A percentile compares a stretch with the other conserved stretches of the same genome.
Evolutionary conservation across 1,140 invertebrate species (phyloP).

Genomic region (Aphis gossypii): DNA sequence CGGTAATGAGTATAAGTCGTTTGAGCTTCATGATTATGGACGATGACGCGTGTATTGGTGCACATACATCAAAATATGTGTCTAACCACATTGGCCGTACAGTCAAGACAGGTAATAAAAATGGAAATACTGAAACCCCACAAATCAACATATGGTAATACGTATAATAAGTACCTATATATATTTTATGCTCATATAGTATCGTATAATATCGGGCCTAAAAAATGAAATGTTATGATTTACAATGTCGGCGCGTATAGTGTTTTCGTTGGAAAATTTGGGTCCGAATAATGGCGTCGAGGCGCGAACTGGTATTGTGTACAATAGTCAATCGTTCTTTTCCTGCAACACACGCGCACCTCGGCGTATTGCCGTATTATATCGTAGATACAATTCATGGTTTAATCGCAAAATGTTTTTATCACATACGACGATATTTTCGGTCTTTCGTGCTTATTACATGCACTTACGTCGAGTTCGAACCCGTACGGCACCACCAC

Average conservation of each 20-base stretch:
- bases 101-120: background rate
- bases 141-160: background rate
- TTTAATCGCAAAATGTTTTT: background rate
- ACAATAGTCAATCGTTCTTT: too few species aligned
- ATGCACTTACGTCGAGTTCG: too few species aligned
- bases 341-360: too few species aligned
- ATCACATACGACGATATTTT: background rate
- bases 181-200: background rate
- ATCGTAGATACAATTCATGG: background rate
- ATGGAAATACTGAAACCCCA: background rate
- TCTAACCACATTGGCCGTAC: background rate
- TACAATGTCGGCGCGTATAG: background rate
- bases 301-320: too few species aligned
- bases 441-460: background rate
- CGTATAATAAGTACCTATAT: background rate
- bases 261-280: background rate
- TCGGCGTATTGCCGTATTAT: too few species aligned
- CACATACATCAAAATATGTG: background rate
- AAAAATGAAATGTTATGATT: background rate
- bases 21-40: background rate
- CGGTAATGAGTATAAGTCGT: background rate
- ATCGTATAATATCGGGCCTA: background rate
- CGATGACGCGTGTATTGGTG: background rate
- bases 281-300: background rate
- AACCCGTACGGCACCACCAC: too few species aligned